Conservation (phyloP, 2,113 vertebrate genomes). For the Podiceps cristatus region DNA sequence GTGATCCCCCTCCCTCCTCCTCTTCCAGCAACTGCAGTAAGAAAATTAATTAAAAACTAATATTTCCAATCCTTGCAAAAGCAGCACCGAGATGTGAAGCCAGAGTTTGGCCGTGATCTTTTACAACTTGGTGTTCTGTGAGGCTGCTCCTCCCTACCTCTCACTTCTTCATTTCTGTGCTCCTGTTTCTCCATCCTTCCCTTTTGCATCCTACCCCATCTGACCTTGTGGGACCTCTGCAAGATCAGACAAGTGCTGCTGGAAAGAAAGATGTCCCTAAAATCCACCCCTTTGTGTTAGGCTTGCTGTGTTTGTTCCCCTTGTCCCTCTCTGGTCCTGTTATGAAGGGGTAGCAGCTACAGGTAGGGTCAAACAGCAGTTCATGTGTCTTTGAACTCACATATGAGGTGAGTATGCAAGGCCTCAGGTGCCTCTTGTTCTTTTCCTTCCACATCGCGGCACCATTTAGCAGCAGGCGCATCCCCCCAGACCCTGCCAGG, state of each 20-base stretch:
- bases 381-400: not conserved
- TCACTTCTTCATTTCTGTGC: not conserved
- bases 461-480: not conserved
- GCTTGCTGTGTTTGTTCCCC: not conserved
- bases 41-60: conserved; percentile 77
- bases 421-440: not conserved
- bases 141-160: not conserved
- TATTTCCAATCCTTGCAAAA: conserved; percentile 56
- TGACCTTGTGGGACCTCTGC: accelerated
- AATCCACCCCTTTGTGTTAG: not conserved
- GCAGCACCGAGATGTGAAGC: not conserved
- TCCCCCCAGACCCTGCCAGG: not conserved
- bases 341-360: not conserved
- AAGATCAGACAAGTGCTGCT: not conserved
- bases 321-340: not conserved
- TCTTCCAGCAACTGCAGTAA: conserved; percentile 45
- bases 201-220: not conserved
- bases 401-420: not conserved
- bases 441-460: not conserved
- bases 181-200: not conserved
- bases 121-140: conserved; percentile 12
- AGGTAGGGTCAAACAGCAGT: not conserved
- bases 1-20: not conserved
- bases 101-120: conserved; percentile 14
- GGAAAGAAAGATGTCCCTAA: not conserved